Conservation (phyloP, 92 coral and sea anemone species). For the Phymanthus crucifer region DNA sequence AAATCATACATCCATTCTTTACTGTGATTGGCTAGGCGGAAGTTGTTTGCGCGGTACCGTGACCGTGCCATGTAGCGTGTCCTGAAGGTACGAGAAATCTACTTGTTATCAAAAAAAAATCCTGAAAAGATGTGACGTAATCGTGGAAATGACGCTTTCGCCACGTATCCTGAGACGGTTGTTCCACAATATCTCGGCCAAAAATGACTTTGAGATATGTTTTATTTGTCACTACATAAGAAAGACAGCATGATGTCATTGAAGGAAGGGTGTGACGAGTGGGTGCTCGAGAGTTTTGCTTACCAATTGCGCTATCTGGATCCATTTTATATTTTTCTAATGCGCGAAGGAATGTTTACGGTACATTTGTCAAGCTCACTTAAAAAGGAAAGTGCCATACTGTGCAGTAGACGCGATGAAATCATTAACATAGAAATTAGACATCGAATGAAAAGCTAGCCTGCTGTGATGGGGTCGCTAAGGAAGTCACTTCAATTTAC, state of each 20-base stretch:
- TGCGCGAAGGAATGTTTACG: not conserved
- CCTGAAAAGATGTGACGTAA: not conserved
- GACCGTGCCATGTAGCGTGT: no score
- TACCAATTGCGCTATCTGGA: not conserved
- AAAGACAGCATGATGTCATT: not conserved
- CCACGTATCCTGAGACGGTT: not conserved
- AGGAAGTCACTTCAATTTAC: constrained; percentile 27
- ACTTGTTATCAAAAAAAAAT: no score
- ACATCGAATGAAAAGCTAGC: constrained; percentile 5
- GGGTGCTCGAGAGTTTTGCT: not conserved
- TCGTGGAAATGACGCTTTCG: not conserved
- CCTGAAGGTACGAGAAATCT: no score
- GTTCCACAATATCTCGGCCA: not conserved
- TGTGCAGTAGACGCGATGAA: constrained; percentile 33
- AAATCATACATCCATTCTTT: no score
- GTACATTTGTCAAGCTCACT: not conserved
- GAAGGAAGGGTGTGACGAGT: not conserved
- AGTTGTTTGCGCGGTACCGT: no score
- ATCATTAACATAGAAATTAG: constrained; percentile 15
- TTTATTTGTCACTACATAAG: not conserved
- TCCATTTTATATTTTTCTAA: not conserved
- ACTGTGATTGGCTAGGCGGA: no score
- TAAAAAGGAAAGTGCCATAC: constrained; percentile 31
- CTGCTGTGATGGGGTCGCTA: constrained; percentile 26
- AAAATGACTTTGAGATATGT: not conserved